Conservation (phyloP, 2,888 invertebrate genomes). For the Meteorus cinctellus region DNA sequence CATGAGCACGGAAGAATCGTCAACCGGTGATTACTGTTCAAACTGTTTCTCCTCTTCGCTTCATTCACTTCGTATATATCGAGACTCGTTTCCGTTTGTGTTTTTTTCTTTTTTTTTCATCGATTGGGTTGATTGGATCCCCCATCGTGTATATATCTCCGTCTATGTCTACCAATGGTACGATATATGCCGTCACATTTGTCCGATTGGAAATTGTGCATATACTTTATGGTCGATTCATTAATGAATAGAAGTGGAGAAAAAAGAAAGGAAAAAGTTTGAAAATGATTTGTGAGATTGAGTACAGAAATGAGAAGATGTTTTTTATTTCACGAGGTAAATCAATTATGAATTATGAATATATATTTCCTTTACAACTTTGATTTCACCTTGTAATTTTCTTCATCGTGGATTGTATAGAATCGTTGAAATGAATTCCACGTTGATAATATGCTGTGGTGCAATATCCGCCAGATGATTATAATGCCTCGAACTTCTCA, state of each 20-base stretch:
- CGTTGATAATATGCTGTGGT: conserved; percentile 43
- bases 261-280: neutral
- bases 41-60: neutral
- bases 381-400: conserved; percentile 43
- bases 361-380: conserved; percentile 11
- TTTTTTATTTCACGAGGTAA: conserved; percentile 1
- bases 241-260: neutral
- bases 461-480: conserved; percentile 12
- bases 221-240: neutral
- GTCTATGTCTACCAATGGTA: neutral
- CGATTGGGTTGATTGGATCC: conserved; percentile 20
- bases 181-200: neutral
- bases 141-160: conserved; percentile 6
- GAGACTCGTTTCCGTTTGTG: conserved; percentile 2
- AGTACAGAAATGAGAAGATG: neutral
- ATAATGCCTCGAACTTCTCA: neutral
- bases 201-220: neutral
- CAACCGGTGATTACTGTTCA: conserved; percentile 20
- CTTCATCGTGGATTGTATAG: conserved; percentile 28
- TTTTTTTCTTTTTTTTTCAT: neutral
- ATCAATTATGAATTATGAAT: conserved; percentile 17
- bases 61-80: neutral
- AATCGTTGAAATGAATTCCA: conserved; percentile 42
- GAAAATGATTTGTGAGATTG: neutral
- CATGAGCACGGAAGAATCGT: conserved; percentile 15